Percentiles rank a stretch among this genome's conserved stretches.
These are phyloP conservation scores for Synergus itoensis DNA, from an alignment of 2,888 invertebrate genomes.

Conservation along the genomic window DNA sequence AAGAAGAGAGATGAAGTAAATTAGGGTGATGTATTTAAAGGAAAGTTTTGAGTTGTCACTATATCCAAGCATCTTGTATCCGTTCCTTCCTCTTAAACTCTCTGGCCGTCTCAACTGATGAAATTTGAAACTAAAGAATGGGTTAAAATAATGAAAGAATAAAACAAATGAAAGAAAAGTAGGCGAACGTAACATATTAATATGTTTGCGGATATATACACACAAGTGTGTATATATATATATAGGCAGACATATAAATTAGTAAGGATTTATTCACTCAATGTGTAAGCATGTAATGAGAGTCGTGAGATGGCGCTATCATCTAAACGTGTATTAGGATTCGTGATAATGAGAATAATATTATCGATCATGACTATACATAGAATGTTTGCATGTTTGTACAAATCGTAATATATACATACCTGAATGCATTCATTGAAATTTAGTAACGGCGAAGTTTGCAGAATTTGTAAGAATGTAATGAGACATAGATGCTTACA, in stretches of 20 bases:
- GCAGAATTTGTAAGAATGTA: slow-evolving; percentile 68
- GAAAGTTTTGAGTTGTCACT: slow-evolving; percentile 48
- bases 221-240: slow-evolving; percentile 52
- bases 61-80: slow-evolving; percentile 72
- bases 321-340: background rate
- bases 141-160: background rate
- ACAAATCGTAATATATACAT: slow-evolving; percentile 60
- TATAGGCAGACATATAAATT: slow-evolving; percentile 70
- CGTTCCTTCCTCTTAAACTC: slow-evolving; percentile 68
- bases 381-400: slow-evolving; percentile 67
- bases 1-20: slow-evolving; percentile 36
- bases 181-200: slow-evolving; percentile 60
- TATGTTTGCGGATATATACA: slow-evolving; percentile 58
- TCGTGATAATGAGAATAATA: slow-evolving; percentile 35
- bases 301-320: background rate
- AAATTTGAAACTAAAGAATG: slow-evolving; percentile 60
- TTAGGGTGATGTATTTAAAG: slow-evolving; percentile 27
- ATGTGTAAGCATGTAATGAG: slow-evolving; percentile 72
- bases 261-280: slow-evolving; percentile 70
- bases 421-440: slow-evolving; percentile 67
- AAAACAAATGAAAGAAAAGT: slow-evolving; percentile 58
- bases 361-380: slow-evolving; percentile 65
- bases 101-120: slow-evolving; percentile 57
- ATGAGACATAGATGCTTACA: slow-evolving; percentile 59
- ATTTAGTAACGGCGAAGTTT: slow-evolving; percentile 68